phyloP scores from a whole-genome alignment of 2,113 vertebrate species.

The Alexandromys fortis region DNA sequence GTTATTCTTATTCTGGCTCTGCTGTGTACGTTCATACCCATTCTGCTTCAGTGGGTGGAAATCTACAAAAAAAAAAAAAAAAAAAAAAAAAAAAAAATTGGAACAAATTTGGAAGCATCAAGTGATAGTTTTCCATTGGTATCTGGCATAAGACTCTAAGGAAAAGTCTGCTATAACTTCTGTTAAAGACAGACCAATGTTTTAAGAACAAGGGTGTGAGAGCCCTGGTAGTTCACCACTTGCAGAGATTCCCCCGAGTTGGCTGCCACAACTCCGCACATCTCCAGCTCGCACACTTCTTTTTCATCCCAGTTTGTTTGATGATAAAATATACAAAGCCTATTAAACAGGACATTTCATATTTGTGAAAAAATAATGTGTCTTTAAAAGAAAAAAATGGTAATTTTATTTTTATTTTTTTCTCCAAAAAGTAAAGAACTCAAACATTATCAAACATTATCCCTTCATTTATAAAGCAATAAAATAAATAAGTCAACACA shows the following conservation, averaged over 20 bases:
- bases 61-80: not conserved
- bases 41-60: not conserved
- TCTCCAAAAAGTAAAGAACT: not conserved
- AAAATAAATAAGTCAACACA: constrained; percentile 30
- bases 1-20: not conserved
- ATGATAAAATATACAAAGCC: not conserved
- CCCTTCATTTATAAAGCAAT: not conserved
- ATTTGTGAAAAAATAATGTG: not conserved
- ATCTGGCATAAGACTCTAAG: constrained; percentile 16
- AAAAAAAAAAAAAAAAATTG: not conserved
- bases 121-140: not conserved
- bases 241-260: not conserved
- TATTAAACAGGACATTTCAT: not conserved
- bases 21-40: not conserved
- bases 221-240: not conserved
- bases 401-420: constrained; percentile 34
- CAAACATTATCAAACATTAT: constrained; percentile 24
- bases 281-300: not conserved
- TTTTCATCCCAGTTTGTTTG: not conserved
- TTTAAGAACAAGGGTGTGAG: not conserved
- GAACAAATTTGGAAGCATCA: not conserved
- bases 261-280: not conserved
- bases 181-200: not conserved
- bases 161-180: constrained; percentile 6
- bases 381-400: not conserved